Percentiles rank a stretch among this genome's conserved stretches.
Conservation (phyloP, 2,113 vertebrate genomes). For the Dendrocopos noguchii region DNA sequence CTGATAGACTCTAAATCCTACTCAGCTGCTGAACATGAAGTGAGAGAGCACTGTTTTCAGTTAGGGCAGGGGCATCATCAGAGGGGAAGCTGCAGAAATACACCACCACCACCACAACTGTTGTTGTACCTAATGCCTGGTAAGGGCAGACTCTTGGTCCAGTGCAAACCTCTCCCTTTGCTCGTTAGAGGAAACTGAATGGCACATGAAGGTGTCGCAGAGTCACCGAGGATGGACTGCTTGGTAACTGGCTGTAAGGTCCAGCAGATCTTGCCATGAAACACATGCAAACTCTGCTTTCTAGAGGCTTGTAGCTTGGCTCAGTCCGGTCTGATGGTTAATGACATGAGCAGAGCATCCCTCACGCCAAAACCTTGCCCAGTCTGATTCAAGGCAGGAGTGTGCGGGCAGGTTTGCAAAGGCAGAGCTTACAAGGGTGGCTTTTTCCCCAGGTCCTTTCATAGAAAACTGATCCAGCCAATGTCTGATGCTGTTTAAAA, state of each 20-base stretch:
- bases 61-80: not conserved
- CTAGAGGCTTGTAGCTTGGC: not conserved
- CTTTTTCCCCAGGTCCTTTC: not conserved
- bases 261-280: not conserved
- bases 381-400: not conserved
- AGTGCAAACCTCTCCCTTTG: not conserved
- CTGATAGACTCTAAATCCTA: not conserved
- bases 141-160: not conserved
- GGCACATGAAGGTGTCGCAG: rapidly evolving
- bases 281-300: not conserved
- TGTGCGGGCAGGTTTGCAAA: not conserved
- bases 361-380: not conserved
- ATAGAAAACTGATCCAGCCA: not conserved
- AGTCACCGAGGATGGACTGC: not conserved
- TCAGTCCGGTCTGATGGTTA: not conserved
- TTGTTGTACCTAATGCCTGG: not conserved
- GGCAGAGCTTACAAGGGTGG: not conserved
- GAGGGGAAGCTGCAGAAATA: not conserved
- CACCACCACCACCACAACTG: not conserved
- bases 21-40: not conserved
- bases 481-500: not conserved
- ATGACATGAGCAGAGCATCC: not conserved
- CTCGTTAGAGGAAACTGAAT: not conserved
- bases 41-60: not conserved
- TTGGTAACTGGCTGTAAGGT: not conserved